These are phyloP conservation scores for Micromussa lordhowensis DNA, from an alignment of 92 coral and sea anemone species.

Conservation along the genomic window DNA sequence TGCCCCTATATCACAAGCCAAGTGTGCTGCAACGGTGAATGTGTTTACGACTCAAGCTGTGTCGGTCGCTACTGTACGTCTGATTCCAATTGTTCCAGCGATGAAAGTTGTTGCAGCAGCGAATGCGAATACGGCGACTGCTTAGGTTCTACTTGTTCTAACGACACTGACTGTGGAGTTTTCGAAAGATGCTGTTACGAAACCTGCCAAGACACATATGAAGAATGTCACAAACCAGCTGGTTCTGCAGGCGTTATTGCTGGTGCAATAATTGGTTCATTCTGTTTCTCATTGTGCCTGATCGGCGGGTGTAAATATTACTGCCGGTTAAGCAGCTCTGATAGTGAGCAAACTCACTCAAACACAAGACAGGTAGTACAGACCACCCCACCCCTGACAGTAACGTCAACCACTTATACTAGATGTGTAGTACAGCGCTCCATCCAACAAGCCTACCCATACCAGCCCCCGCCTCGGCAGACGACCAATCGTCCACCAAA, in stretches of 20 bases:
- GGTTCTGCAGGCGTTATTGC: not conserved
- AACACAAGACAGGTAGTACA: not conserved
- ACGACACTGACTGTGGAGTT: not conserved
- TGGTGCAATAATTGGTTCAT: not conserved
- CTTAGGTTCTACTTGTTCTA: not conserved
- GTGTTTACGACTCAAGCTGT: not conserved
- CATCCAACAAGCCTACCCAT: slow-evolving; percentile 13
- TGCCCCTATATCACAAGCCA: not conserved
- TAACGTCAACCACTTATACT: not conserved
- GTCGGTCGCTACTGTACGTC: not conserved
- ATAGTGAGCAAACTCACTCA: no score
- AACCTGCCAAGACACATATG: not conserved
- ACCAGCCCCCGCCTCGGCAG: slow-evolving; percentile 1
- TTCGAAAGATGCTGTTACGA: not conserved
- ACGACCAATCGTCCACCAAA: slow-evolving; percentile 1
- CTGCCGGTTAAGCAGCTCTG: no score
- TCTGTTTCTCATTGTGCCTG: not conserved
- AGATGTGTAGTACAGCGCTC: not conserved
- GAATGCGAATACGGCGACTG: not conserved
- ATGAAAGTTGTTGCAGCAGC: not conserved
- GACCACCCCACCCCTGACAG: not conserved
- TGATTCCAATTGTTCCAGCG: not conserved
- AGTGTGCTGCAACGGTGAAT: not conserved
- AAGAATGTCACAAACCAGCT: not conserved
- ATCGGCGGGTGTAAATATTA: no score